Percentiles rank a stretch among this genome's conserved stretches.
These are phyloP conservation scores for Cephus nigrinus DNA, from an alignment of 2,888 invertebrate genomes.

Conservation along the genomic window DNA sequence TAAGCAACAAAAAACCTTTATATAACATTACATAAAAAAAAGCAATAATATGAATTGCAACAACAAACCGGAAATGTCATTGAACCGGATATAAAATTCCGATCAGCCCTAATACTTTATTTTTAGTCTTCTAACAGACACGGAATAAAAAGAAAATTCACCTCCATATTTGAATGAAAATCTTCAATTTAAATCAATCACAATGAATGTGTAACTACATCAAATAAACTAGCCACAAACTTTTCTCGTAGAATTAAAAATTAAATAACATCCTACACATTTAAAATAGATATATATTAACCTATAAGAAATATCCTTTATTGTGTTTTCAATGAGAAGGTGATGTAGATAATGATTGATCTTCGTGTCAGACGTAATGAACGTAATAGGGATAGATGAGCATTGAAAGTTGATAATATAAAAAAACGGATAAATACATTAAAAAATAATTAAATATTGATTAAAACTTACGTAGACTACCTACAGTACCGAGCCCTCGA, in stretches of 20 bases:
- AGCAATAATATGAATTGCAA: not conserved
- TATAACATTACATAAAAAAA: not conserved
- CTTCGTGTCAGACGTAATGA: not conserved
- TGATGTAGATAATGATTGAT: not conserved
- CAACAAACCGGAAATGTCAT: not conserved
- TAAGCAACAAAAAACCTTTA: not conserved
- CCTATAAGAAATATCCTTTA: not conserved
- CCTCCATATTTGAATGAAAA: not conserved
- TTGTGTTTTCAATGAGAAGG: not conserved
- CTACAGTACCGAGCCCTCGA: constrained; percentile 84
- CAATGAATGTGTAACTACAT: not conserved
- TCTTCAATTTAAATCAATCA: not conserved
- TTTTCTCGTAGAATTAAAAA: not conserved
- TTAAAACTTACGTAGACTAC: constrained; percentile 80
- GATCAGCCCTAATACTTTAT: not conserved
- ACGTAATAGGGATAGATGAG: not conserved
- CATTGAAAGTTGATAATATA: not conserved
- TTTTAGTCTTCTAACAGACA: not conserved
- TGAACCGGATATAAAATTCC: not conserved
- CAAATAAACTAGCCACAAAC: not conserved
- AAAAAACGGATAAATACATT: not conserved
- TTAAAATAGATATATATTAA: not conserved
- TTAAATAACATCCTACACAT: not conserved
- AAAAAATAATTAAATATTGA: constrained; percentile 4
- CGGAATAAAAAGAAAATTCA: not conserved